A percentile compares a stretch with the other conserved stretches of the same genome.
Evolutionary conservation across 2,797 vertebrate species (phyloP).

Genomic region (Geotria australis): DNA sequence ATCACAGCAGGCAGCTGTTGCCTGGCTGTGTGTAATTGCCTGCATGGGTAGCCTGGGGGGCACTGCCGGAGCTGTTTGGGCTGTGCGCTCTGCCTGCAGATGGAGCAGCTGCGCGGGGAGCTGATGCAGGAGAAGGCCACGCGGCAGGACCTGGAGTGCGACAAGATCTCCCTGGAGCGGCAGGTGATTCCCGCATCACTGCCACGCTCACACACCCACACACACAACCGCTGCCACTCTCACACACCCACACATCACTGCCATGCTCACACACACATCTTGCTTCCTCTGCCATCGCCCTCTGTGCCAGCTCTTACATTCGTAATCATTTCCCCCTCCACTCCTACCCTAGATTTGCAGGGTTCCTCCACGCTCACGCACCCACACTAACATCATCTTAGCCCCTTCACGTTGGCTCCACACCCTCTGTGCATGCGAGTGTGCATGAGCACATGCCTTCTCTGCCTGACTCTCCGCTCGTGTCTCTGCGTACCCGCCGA

Average conservation of each 20-base stretch:
- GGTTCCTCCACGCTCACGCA: too few relatives aligned
- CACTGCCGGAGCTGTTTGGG: too few relatives aligned
- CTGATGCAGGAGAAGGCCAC: constrained; percentile 66
- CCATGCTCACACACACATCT: background rate
- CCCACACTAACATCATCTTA: too few relatives aligned
- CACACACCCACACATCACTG: background rate
- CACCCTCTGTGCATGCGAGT: background rate
- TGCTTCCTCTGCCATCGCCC: too few relatives aligned
- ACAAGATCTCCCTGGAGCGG: constrained; percentile 86
- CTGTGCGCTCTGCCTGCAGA: constrained; percentile 15
- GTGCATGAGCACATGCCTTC: background rate
- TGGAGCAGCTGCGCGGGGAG: constrained; percentile 79
- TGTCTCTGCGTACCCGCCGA: background rate
- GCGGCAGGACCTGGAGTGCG: constrained; percentile 81
- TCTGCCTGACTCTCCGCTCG: background rate
- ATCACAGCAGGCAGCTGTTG: too few relatives aligned
- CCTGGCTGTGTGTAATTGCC: too few relatives aligned
- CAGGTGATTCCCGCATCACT: constrained; percentile 36
- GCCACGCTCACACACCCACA: background rate
- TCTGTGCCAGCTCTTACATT: too few relatives aligned
- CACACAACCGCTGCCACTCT: background rate
- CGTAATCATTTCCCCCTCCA: too few relatives aligned
- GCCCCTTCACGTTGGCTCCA: too few relatives aligned
- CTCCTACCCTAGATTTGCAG: too few relatives aligned
- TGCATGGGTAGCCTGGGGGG: too few relatives aligned